phyloP scores from a whole-genome alignment of 2,113 vertebrate genomes.

The Microcebus murinus region DNA sequence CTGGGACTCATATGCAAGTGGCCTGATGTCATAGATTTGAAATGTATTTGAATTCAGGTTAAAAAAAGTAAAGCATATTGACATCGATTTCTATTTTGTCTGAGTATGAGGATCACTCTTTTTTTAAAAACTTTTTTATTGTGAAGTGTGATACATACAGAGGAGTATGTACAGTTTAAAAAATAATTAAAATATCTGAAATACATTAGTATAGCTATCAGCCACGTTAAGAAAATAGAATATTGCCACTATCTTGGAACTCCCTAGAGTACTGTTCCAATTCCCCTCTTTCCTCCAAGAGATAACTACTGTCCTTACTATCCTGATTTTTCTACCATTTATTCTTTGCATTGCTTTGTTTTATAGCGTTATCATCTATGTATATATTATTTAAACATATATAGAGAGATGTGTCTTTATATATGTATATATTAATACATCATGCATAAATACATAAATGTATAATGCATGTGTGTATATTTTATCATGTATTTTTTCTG shows the following conservation, averaged over 20 bases:
- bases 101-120: neutral
- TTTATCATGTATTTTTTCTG: neutral
- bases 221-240: neutral
- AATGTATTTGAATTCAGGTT: neutral
- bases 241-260: neutral
- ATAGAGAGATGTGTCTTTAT: neutral
- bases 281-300: neutral
- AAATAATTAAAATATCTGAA: neutral
- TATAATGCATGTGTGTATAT: neutral
- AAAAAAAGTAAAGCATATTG: neutral
- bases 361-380: neutral
- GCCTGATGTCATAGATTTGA: neutral
- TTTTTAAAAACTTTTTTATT: neutral
- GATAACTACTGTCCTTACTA: neutral
- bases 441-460: neutral
- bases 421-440: neutral
- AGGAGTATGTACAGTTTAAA: neutral
- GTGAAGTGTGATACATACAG: neutral
- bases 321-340: constrained; percentile 2
- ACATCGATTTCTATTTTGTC: neutral
- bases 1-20: neutral
- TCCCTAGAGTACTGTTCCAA: neutral
- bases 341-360: neutral
- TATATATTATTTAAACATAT: neutral
- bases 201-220: neutral